Evolutionary conservation across 2,888 invertebrate genomes (phyloP).

Genomic region (Arctia plantaginis): DNA sequence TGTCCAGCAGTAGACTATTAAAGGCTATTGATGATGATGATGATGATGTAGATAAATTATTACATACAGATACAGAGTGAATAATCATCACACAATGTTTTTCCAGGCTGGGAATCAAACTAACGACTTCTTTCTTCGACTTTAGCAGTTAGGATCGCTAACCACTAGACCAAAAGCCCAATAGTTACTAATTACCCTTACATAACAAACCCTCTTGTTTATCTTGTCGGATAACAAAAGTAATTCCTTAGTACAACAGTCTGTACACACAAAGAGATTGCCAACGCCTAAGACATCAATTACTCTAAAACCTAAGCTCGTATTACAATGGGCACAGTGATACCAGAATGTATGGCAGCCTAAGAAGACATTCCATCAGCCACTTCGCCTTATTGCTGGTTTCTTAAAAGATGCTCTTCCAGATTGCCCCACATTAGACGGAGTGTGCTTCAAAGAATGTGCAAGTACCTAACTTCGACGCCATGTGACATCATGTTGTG

Average conservation of each 20-base stretch:
- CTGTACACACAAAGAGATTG: neutral
- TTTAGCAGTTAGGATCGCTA: too few relatives aligned
- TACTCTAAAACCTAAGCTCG: slow-evolving; percentile 1
- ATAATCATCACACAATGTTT: too few relatives aligned
- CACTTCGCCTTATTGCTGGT: slow-evolving; percentile 13
- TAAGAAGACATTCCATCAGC: neutral
- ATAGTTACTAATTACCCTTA: too few relatives aligned
- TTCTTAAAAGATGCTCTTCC: neutral
- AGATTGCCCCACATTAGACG: neutral
- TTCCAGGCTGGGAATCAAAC: too few relatives aligned
- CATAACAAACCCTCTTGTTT: neutral
- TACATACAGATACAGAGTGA: too few relatives aligned
- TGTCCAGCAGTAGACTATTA: too few relatives aligned
- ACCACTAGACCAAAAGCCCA: too few relatives aligned
- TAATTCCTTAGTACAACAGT: neutral
- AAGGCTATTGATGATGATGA: too few relatives aligned
- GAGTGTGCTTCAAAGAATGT: neutral
- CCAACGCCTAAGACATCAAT: neutral
- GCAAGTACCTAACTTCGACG: neutral
- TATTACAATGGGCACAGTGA: neutral
- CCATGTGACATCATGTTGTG: neutral
- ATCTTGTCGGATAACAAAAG: neutral
- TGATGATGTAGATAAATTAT: too few relatives aligned
- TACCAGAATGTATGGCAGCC: slow-evolving; percentile 33
- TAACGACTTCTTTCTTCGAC: too few relatives aligned